Evolutionary conservation across 2,888 invertebrate species (phyloP).

Genomic region (Apodemia mormo): DNA sequence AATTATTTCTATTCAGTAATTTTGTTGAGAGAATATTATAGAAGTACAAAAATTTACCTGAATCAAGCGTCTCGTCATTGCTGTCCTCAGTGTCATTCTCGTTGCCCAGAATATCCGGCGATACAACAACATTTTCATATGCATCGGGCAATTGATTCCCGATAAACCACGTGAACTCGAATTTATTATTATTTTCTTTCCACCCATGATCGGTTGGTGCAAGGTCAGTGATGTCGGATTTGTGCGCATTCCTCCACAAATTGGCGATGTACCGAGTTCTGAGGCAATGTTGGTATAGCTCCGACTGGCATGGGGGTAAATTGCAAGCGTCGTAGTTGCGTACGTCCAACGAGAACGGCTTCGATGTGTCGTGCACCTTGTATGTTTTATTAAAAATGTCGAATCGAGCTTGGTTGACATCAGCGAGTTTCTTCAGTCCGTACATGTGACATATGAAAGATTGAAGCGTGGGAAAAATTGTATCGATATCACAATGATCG

Average conservation of each 20-base stretch:
- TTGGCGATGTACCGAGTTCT: conserved; percentile 27
- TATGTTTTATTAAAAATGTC: conserved; percentile 16
- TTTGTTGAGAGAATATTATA: too few relatives aligned
- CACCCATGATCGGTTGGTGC: conserved; percentile 21
- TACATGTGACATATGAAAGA: background rate
- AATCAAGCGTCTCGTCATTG: too few relatives aligned
- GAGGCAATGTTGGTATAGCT: conserved; percentile 33
- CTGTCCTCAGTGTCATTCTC: too few relatives aligned
- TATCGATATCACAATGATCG: background rate
- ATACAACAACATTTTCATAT: too few relatives aligned
- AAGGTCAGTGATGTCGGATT: conserved; percentile 22
- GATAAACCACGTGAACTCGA: conserved; percentile 26
- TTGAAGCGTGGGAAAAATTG: background rate
- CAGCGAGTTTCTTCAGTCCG: background rate
- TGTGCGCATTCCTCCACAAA: conserved; percentile 29
- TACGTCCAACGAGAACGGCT: conserved; percentile 16
- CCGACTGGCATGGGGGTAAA: conserved; percentile 26
- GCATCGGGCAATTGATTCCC: conserved; percentile 28
- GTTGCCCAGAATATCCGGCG: too few relatives aligned
- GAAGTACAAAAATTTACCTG: too few relatives aligned
- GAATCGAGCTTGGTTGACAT: conserved; percentile 8
- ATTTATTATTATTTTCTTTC: conserved; percentile 21
- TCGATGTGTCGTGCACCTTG: background rate
- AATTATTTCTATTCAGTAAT: too few relatives aligned
- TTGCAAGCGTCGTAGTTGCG: conserved; percentile 17